Percentiles rank a stretch among this genome's conserved stretches.
These are phyloP conservation scores for Neodiprion fabricii DNA, from an alignment of 1,140 invertebrate genomes.

Conservation along the genomic window DNA sequence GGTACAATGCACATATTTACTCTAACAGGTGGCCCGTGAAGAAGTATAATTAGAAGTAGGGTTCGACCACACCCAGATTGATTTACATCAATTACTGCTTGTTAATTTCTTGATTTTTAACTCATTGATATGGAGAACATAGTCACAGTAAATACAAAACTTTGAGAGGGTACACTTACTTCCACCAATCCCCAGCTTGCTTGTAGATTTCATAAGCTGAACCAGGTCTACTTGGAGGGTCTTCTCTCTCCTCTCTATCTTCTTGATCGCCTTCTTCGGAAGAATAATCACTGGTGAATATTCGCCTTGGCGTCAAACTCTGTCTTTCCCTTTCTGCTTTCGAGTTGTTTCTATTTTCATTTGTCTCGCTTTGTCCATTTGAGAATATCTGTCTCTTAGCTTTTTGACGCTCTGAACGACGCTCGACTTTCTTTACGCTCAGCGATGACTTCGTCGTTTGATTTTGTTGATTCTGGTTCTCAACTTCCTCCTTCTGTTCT, in stretches of 20 bases:
- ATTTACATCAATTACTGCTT: constrained; percentile 6
- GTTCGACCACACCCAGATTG: background rate
- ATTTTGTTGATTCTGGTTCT: constrained; percentile 23
- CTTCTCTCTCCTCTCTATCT: constrained; percentile 40
- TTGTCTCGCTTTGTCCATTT: constrained; percentile 48
- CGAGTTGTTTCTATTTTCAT: constrained; percentile 28
- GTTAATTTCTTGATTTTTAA: background rate
- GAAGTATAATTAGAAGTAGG: constrained; percentile 6
- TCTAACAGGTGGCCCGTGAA: background rate
- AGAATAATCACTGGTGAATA: constrained; percentile 54
- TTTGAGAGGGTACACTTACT: constrained; percentile 44
- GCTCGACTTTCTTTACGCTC: constrained; percentile 38
- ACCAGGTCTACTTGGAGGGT: constrained; percentile 38
- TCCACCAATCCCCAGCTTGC: constrained; percentile 59
- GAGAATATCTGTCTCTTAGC: constrained; percentile 46
- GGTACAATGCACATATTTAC: constrained; percentile 6
- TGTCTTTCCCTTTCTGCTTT: constrained; percentile 35
- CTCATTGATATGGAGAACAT: background rate
- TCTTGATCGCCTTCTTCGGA: constrained; percentile 45
- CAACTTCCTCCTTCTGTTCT: constrained; percentile 41
- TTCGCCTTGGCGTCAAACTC: constrained; percentile 35
- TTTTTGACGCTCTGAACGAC: constrained; percentile 52
- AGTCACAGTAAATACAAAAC: no score
- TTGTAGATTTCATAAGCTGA: constrained; percentile 57
- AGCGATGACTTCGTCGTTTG: constrained; percentile 34